phyloP scores from a whole-genome alignment of 2,113 vertebrate species.

The Nycticebus coucang region DNA sequence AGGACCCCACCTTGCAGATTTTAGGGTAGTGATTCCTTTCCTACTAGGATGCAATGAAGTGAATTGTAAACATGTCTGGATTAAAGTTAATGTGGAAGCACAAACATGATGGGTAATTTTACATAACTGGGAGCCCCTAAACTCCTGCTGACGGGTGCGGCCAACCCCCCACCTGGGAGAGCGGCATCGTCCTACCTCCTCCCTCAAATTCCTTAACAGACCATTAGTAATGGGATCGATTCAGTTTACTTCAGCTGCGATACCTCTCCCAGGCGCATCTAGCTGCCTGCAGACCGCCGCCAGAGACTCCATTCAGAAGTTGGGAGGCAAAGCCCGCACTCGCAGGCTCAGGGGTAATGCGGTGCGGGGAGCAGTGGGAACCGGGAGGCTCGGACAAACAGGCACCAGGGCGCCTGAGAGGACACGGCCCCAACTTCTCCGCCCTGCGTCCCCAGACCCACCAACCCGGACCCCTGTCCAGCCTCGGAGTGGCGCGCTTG shows the following conservation, averaged over 20 bases:
- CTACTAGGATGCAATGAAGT: background rate
- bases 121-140: conserved; percentile 13
- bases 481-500: background rate
- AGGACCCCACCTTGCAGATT: background rate
- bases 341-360: background rate
- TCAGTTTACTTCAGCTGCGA: conserved; percentile 43
- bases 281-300: background rate
- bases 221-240: conserved; percentile 59
- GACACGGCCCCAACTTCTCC: too few species aligned
- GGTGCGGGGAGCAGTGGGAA: background rate
- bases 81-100: background rate
- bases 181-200: conserved; percentile 8
- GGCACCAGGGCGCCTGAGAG: too few species aligned
- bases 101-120: background rate
- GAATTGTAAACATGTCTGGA: background rate
- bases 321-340: conserved; percentile 43
- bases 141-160: conserved; percentile 21
- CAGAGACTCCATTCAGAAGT: conserved; percentile 52
- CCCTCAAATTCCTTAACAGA: conserved; percentile 63
- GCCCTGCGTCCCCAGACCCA: background rate
- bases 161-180: background rate
- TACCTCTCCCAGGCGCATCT: background rate
- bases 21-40: background rate
- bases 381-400: too few species aligned
- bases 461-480: background rate